Evolutionary conservation across 2,888 invertebrate genomes (phyloP).

Genomic region (Boloria selene): DNA sequence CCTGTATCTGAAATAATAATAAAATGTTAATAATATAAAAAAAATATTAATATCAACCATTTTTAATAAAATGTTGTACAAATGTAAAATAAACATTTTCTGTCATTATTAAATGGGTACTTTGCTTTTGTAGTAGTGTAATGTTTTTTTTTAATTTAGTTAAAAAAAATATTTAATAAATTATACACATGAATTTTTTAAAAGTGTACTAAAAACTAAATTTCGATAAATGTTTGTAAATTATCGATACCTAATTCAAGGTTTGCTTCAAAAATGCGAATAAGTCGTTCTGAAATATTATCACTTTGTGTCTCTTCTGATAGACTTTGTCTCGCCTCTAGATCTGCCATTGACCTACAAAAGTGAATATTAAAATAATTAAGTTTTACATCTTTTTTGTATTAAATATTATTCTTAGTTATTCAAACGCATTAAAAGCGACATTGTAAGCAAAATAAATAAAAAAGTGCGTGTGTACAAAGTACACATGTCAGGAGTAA

Average conservation of each 20-base stretch:
- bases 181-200: too few species aligned
- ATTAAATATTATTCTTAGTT: not conserved
- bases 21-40: not conserved
- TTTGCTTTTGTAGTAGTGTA: too few species aligned
- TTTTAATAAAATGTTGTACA: not conserved
- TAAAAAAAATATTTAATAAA: too few species aligned
- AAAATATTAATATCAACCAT: too few species aligned
- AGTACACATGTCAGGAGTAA: too few species aligned
- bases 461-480: too few species aligned
- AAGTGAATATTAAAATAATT: not conserved
- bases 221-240: not conserved
- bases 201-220: too few species aligned
- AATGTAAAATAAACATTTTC: too few species aligned
- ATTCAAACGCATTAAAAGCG: not conserved
- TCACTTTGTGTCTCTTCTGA: slow-evolving; percentile 58
- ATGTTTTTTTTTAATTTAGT: too few species aligned
- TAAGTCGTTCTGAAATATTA: slow-evolving; percentile 53
- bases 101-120: too few species aligned
- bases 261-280: slow-evolving; percentile 59
- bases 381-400: not conserved
- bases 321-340: slow-evolving; percentile 50
- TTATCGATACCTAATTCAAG: slow-evolving; percentile 46
- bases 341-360: slow-evolving; percentile 57
- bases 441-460: too few species aligned
- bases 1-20: slow-evolving; percentile 36